These are phyloP conservation scores for Drosophila mimica DNA, from an alignment of 2,888 invertebrate species.

Conservation along the genomic window DNA sequence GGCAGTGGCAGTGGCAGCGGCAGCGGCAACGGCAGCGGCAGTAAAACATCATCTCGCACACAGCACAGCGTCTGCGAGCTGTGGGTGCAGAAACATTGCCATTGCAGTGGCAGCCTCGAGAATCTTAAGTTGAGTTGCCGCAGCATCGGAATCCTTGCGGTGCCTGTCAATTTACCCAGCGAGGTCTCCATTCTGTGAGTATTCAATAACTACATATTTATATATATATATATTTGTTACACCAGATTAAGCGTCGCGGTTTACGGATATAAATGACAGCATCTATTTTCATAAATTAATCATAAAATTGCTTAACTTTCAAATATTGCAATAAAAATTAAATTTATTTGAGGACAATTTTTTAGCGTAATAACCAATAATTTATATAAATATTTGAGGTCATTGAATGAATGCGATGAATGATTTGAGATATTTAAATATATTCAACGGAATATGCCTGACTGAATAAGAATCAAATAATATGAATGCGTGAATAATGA, in stretches of 20 bases:
- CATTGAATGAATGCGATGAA: background rate
- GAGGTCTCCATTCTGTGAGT: conserved; percentile 84
- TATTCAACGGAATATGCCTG: background rate
- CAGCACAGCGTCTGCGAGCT: conserved; percentile 81
- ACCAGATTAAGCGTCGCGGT: background rate
- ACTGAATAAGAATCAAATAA: background rate
- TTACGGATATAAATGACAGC: background rate
- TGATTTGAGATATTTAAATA: background rate
- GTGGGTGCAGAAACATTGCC: conserved; percentile 83
- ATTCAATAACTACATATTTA: conserved; percentile 27
- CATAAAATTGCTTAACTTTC: background rate
- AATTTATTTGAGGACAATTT: background rate
- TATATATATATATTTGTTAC: background rate
- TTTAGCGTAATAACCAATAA: background rate
- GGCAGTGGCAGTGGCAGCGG: conserved; percentile 12
- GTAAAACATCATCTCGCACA: conserved; percentile 57
- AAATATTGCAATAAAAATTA: background rate
- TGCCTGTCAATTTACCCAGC: conserved; percentile 83
- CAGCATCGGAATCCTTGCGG: conserved; percentile 82
- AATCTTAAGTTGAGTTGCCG: conserved; percentile 83
- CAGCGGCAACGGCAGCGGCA: conserved; percentile 22
- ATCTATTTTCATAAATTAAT: background rate
- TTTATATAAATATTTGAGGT: background rate
- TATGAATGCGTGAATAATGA: background rate
- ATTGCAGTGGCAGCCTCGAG: conserved; percentile 82